Evolutionary conservation across 2,888 invertebrate genomes (phyloP), one percentile per base, ranked within the genome.

Genomic region (Agapostemon virescens): DNA sequence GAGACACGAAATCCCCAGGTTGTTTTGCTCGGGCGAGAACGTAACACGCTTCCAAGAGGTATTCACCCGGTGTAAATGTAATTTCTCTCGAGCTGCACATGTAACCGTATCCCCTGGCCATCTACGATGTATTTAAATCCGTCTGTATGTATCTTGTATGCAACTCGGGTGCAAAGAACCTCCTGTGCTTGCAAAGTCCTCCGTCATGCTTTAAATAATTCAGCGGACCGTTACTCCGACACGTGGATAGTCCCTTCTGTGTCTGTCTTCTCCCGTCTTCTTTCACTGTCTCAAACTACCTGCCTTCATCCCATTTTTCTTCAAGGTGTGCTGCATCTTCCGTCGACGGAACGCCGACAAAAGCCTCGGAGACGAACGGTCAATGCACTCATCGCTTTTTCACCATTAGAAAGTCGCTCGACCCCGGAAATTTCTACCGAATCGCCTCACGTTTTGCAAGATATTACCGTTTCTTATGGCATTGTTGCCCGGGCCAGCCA

Each of bases 181-280:
- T 82, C 69, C 67, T 66, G 73, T 55, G 84, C 76, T 79, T 82
- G 77, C 78, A 69, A 68, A 77, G 71, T 76, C 70, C 81, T 70
- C 70, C 78, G 81, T 77, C 77, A 63, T 42, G 83, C 72, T 75
- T 86, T 86, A 86, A 86, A 86, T 86, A 86, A 86, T 86, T 86
- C 86, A 86, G 84, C 58, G 78, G 64, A 83, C 85, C 86, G 86
- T 86, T 84, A 86, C 75, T 80, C 78, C 77, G 75, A 83, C 83
- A 81, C 86, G 83, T 77, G 78, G 80, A 81, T 77, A 81, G 45
- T 70, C 77, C 77, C 84, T 84, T 82, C 86, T 81, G 52, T 61
- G 80, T 74, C 80, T 61, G 76, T 63, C 81, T 69, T 63, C 63
- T 45, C 67, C 61, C 68, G 36, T 66, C 75, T 61, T 83, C 76